Evolutionary conservation across 1,140 invertebrate species (phyloP).

Genomic region (Drosophila pruinosa): DNA sequence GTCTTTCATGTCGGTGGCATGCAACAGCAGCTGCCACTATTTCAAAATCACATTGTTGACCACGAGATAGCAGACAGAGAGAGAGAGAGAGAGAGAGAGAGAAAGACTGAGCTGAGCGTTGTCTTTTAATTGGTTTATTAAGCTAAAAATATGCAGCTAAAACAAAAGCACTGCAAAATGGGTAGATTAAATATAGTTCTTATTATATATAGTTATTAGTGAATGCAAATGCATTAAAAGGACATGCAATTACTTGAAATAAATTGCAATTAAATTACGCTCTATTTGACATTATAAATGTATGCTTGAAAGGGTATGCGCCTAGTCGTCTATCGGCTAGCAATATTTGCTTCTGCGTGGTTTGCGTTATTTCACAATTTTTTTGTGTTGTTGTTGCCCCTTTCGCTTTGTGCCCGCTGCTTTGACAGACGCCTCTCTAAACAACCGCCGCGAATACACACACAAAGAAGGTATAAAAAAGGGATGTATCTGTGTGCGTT

Average conservation of each 20-base stretch:
- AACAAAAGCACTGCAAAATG: too few relatives aligned
- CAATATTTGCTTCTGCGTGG: background rate
- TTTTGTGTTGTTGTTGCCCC: background rate
- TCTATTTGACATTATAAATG: too few relatives aligned
- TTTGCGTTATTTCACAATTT: background rate
- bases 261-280: too few relatives aligned
- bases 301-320: conserved; percentile 2
- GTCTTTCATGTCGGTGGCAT: background rate
- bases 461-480: conserved; percentile 5
- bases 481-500: conserved; percentile 10
- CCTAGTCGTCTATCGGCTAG: background rate
- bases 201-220: background rate
- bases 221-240: background rate
- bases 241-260: too few relatives aligned
- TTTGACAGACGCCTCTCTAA: conserved; percentile 44
- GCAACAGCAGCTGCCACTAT: conserved; percentile 2
- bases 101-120: background rate
- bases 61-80: too few relatives aligned
- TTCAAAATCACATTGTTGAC: conserved; percentile 1
- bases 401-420: conserved; percentile 12
- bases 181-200: background rate
- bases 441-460: conserved; percentile 19
- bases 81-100: background rate
- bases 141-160: background rate
- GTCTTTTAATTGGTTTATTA: background rate